Base-by-base conservation (phyloP, 2,888 invertebrate genomes). In the Rapana venosa region DNA sequence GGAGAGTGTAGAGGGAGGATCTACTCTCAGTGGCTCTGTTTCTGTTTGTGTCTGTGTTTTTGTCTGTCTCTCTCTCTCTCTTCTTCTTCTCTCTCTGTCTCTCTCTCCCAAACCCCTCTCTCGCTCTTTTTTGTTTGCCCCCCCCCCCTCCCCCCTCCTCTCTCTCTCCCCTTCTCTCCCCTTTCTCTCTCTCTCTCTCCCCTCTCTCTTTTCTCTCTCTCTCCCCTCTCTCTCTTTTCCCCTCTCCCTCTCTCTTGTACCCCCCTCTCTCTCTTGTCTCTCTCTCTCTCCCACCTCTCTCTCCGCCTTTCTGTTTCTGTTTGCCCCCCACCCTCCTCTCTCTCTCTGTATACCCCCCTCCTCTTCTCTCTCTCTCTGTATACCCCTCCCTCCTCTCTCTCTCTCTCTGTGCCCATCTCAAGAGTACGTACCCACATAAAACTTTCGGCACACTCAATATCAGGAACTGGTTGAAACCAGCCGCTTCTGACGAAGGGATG, bases 161-260 rank as follows among this genome's bases (percentile, higher is more conserved):
- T 79, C 79, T 32, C 79, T 32, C 79, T 22, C 79, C 35, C 32
- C 8, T 32, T 32, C 79, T 32, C 79, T 32, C 79, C 32, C 79
- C 32, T 32, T 79, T 32, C 32, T 32, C 32, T 32, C 32, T 32
- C 32, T 32, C 32, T 32, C 32, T 32, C 32, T 32, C 32, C 79
- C 32, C 79, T 79, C 79, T 79, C 79, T 79, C 79, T 26, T 79
- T 26, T 79, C 79, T 79, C 79, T 79, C 79, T 79, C 79, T 79
- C 79, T 79, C 79, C 32, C 32, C 32, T 32, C n/a, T n/a, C n/a
- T n/a, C n/a, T n/a, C n/a, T n/a, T 74, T 26, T 20, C 74, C 74
- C 74, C 74, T 77, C 74, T 77, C 74, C 74, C 30, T 30, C 30
- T 30, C 74, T 77, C 74, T 77, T 6, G 6, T n/a, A 26, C 74